A percentile compares a stretch with the other conserved stretches of the same genome.
Evolutionary conservation across 2,888 invertebrate species (phyloP).

Genomic region (Isoperla grammatica): DNA sequence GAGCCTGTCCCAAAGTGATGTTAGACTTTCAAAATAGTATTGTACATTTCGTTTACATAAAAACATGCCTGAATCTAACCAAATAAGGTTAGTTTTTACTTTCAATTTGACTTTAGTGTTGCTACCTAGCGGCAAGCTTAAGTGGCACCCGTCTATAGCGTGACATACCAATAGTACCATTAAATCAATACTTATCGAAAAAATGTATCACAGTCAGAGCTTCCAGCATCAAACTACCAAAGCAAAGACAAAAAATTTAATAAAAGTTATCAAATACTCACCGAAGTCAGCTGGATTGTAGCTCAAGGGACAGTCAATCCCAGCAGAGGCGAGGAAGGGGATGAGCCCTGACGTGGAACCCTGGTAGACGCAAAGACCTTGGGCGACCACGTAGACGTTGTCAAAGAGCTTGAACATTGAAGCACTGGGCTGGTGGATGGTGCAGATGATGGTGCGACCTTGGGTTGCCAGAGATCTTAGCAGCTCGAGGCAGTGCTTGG

Average conservation of each 20-base stretch:
- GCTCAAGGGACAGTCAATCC: constrained; percentile 55
- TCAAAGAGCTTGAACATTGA: constrained; percentile 59
- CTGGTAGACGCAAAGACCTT: constrained; percentile 60
- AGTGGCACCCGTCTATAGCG: no score
- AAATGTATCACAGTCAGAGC: no score
- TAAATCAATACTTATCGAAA: no score
- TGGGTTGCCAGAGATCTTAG: constrained; percentile 54
- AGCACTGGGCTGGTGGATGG: constrained; percentile 65
- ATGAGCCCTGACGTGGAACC: constrained; percentile 57
- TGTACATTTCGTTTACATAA: no score
- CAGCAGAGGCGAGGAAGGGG: constrained; percentile 51
- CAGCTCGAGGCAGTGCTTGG: constrained; percentile 54
- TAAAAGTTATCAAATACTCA: constrained; percentile 42
- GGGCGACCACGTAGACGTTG: constrained; percentile 59
- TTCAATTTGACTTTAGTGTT: no score
- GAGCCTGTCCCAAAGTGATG: no score
- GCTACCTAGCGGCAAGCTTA: no score
- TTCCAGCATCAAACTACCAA: background rate
- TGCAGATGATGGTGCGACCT: constrained; percentile 63
- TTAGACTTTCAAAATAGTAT: no score
- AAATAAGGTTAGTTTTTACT: no score
- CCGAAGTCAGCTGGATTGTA: constrained; percentile 67
- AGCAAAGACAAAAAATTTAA: background rate
- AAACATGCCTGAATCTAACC: no score
- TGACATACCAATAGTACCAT: no score